A percentile compares a stretch with the other conserved stretches of the same genome.
phyloP scores from a whole-genome alignment of 2,888 invertebrate genomes.

The Pyrrhosoma nymphula region DNA sequence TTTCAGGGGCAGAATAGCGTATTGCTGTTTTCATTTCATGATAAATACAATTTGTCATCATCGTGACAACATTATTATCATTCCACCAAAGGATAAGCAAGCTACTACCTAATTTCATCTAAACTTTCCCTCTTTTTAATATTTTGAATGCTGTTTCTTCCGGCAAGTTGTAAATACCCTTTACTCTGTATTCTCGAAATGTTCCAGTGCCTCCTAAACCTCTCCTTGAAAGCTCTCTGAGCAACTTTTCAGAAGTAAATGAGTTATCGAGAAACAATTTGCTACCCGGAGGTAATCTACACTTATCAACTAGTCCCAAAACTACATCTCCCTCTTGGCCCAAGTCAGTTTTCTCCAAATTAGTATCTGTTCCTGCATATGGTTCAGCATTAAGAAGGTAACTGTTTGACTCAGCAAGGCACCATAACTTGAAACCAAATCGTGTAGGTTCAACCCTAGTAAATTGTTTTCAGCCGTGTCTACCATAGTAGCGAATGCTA shows the following conservation, averaged over 20 bases:
- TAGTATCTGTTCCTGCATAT: not conserved
- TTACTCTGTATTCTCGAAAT: not conserved
- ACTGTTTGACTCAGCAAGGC: not conserved
- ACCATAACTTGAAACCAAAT: conserved; percentile 9
- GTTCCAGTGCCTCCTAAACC: not conserved
- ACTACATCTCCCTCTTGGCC: not conserved
- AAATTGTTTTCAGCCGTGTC: conserved; percentile 28
- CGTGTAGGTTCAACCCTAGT: not conserved
- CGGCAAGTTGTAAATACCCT: not conserved
- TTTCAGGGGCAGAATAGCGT: not conserved
- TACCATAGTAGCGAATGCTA: not conserved
- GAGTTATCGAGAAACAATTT: not conserved
- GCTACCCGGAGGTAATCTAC: not conserved
- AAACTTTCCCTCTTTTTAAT: too few relatives aligned
- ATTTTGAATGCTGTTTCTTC: not conserved
- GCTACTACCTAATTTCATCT: not conserved
- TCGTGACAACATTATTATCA: not conserved
- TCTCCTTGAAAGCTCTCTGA: not conserved
- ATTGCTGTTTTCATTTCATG: not conserved
- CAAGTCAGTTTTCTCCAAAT: not conserved
- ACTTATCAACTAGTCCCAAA: not conserved
- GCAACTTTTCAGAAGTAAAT: not conserved
- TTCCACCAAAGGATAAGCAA: not conserved
- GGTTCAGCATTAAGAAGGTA: not conserved
- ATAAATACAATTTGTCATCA: not conserved